Conservation (phyloP, 2,888 invertebrate genomes). For the Omphaloscelis lunosa region DNA sequence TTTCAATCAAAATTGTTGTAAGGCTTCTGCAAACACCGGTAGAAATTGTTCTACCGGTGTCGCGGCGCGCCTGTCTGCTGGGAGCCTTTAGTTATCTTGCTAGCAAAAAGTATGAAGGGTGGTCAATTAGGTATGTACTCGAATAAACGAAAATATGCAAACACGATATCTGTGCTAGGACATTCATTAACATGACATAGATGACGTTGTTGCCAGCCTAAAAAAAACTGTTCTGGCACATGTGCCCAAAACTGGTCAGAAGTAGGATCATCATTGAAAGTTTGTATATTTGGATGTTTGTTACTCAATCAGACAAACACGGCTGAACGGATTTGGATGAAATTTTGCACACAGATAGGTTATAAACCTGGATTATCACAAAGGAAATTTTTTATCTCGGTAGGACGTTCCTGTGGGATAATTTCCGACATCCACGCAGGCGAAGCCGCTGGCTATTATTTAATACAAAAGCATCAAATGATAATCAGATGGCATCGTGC, state of each 20-base stretch:
- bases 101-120: not conserved
- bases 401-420: too few species aligned
- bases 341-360: too few species aligned
- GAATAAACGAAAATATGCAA: not conserved
- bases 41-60: too few species aligned
- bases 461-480: constrained; percentile 35
- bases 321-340: too few species aligned
- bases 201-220: constrained; percentile 1
- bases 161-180: not conserved
- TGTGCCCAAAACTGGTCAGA: not conserved
- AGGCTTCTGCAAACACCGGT: too few species aligned
- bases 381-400: too few species aligned
- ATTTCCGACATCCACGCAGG: too few species aligned
- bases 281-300: too few species aligned
- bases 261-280: too few species aligned
- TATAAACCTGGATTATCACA: too few species aligned
- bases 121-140: constrained; percentile 7
- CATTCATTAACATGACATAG: constrained; percentile 1
- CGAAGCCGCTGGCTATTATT: not conserved
- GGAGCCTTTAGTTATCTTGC: not conserved
- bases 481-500: constrained; percentile 37
- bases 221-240: not conserved
- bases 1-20: not conserved
- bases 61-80: too few species aligned
- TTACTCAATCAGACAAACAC: too few species aligned